Conservation (phyloP, 2,797 vertebrate species). For the Sebastes nivosus region DNA sequence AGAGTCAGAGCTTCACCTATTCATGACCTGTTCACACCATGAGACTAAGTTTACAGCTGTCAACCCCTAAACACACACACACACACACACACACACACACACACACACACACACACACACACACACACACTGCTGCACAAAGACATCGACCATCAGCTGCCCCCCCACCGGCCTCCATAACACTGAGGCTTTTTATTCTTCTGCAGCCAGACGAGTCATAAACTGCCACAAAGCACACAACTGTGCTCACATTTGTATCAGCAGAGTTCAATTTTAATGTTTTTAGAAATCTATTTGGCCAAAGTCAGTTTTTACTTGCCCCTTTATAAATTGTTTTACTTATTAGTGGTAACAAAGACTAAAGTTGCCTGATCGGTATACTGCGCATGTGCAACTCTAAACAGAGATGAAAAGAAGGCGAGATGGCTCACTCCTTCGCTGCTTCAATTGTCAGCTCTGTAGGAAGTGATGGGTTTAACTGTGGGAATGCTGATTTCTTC, state of each 20-base stretch:
- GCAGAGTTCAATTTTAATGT: too few species aligned
- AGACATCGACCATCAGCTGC: background rate
- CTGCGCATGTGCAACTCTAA: too few species aligned
- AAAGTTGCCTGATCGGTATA: too few species aligned
- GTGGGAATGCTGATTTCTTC: too few species aligned
- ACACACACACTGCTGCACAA: background rate
- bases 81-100: background rate
- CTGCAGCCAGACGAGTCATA: conserved; percentile 3
- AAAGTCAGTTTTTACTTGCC: too few species aligned
- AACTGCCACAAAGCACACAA: background rate
- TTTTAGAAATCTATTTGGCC: too few species aligned
- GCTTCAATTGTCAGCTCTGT: too few species aligned
- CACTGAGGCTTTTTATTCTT: conserved; percentile 29
- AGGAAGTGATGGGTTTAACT: too few species aligned
- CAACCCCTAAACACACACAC: background rate
- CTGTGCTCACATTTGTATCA: background rate
- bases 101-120: background rate
- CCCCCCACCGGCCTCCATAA: background rate
- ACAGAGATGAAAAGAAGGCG: too few species aligned
- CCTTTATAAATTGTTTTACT: too few species aligned
- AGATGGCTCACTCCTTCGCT: too few species aligned
- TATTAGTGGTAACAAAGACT: too few species aligned
- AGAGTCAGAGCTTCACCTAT: conserved; percentile 33
- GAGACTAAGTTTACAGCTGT: conserved; percentile 61
- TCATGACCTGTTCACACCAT: conserved; percentile 54